Conservation (phyloP, 2,888 invertebrate genomes). For the Drosophila merina region DNA sequence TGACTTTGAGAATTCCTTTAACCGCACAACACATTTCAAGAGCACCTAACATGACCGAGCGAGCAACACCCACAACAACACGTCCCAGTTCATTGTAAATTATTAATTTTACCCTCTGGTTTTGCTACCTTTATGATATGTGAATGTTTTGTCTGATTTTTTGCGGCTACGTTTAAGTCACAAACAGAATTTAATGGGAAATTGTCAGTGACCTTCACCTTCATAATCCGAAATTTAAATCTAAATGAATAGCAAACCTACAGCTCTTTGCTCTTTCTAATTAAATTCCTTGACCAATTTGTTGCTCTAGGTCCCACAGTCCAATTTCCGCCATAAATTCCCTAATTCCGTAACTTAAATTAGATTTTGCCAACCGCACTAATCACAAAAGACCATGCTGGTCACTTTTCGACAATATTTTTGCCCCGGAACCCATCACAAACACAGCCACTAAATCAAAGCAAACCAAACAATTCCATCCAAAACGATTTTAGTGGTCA, state of each 20-base stretch:
- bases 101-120: slow-evolving; percentile 35
- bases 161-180: background rate
- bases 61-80: slow-evolving; percentile 5
- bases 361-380: background rate
- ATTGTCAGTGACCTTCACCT: background rate
- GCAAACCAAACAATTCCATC: slow-evolving; percentile 1
- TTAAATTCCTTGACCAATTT: background rate
- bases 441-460: background rate
- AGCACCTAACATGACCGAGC: background rate
- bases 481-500: slow-evolving; percentile 17
- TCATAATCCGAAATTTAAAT: background rate
- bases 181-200: background rate
- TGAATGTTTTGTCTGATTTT: background rate
- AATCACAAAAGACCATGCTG: background rate
- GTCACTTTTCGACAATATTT: background rate
- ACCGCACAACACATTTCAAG: background rate
- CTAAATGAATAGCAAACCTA: background rate
- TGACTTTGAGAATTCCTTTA: slow-evolving; percentile 1
- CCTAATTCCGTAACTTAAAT: background rate
- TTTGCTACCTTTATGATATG: background rate
- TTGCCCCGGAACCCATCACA: background rate
- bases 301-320: background rate
- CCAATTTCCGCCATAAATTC: background rate
- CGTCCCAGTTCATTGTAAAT: slow-evolving; percentile 29
- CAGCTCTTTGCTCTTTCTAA: background rate